These are phyloP conservation scores for Calameuta filiformis DNA, from an alignment of 2,888 invertebrate genomes.

Conservation along the genomic window DNA sequence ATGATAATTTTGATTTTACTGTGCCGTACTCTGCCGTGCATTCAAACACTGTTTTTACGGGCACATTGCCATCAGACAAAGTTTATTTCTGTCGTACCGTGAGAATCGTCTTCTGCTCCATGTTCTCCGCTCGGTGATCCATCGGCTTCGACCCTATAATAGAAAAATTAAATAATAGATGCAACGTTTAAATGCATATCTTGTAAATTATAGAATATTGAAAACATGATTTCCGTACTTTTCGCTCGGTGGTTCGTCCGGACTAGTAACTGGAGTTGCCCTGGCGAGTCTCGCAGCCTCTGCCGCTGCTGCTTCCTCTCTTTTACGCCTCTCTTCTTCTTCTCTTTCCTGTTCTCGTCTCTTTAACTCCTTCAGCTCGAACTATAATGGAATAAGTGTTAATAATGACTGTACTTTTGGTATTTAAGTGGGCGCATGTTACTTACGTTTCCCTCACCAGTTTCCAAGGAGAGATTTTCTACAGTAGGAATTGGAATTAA, in stretches of 20 bases:
- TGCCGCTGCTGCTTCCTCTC: slow-evolving; percentile 84
- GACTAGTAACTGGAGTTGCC: slow-evolving; percentile 64
- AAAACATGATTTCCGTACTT: slow-evolving; percentile 41
- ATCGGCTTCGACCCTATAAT: slow-evolving; percentile 58
- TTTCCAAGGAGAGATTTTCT: slow-evolving; percentile 17
- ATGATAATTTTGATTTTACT: slow-evolving; percentile 11
- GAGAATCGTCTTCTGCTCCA: slow-evolving; percentile 56
- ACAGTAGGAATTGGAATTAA: slow-evolving; percentile 18
- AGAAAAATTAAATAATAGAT: slow-evolving; percentile 8
- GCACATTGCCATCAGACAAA: slow-evolving; percentile 13
- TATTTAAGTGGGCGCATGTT: background rate
- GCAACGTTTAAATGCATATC: background rate
- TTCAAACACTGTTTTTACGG: slow-evolving; percentile 29
- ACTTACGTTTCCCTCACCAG: background rate
- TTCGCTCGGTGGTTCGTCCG: slow-evolving; percentile 62
- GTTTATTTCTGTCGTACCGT: slow-evolving; percentile 49
- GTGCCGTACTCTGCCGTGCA: slow-evolving; percentile 34
- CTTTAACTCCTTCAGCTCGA: slow-evolving; percentile 96
- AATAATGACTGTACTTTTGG: background rate
- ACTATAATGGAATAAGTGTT: slow-evolving; percentile 70
- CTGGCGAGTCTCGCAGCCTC: slow-evolving; percentile 77
- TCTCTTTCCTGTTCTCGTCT: slow-evolving; percentile 80
- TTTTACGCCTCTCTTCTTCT: slow-evolving; percentile 72
- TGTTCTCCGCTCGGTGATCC: slow-evolving; percentile 55
- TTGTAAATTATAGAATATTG: background rate